Evolutionary conservation across 2,797 vertebrate genomes (phyloP).

Genomic region (Epinephelus awoara): DNA sequence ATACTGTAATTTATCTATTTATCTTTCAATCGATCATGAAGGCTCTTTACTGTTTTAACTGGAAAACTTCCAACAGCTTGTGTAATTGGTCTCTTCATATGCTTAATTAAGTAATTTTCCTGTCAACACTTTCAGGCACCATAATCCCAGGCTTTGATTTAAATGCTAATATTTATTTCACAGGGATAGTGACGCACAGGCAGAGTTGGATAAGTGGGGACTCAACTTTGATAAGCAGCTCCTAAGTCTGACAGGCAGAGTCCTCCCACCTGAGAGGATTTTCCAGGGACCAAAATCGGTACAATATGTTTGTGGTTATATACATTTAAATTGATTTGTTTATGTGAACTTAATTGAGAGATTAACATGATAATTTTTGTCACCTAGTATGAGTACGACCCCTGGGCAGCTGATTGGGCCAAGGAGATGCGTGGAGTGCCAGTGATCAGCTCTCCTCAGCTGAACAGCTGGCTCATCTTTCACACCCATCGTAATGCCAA

Average conservation of each 20-base stretch:
- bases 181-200: conserved; percentile 89
- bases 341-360: conserved; percentile 3
- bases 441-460: conserved; percentile 84
- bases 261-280: conserved; percentile 92
- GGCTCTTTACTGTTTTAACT: background rate
- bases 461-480: conserved; percentile 92
- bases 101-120: conserved; percentile 4
- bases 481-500: conserved; percentile 86
- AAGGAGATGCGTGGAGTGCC: conserved; percentile 89
- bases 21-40: background rate
- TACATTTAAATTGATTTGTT: background rate
- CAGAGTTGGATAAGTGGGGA: conserved; percentile 92
- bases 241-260: conserved; percentile 88
- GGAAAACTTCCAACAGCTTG: background rate
- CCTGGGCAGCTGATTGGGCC: conserved; percentile 91
- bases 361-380: conserved; percentile 9
- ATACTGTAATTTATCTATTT: background rate
- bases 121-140: conserved; percentile 1
- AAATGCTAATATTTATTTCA: conserved; percentile 29
- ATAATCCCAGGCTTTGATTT: conserved; percentile 17
- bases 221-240: conserved; percentile 91
- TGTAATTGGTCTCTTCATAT: conserved; percentile 8
- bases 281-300: conserved; percentile 88
- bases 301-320: conserved; percentile 2
- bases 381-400: conserved; percentile 90